Evolutionary conservation across 2,797 vertebrate species (phyloP), one percentile per base, ranked within the genome.

Genomic region (Pantherophis alleghaniensis): DNA sequence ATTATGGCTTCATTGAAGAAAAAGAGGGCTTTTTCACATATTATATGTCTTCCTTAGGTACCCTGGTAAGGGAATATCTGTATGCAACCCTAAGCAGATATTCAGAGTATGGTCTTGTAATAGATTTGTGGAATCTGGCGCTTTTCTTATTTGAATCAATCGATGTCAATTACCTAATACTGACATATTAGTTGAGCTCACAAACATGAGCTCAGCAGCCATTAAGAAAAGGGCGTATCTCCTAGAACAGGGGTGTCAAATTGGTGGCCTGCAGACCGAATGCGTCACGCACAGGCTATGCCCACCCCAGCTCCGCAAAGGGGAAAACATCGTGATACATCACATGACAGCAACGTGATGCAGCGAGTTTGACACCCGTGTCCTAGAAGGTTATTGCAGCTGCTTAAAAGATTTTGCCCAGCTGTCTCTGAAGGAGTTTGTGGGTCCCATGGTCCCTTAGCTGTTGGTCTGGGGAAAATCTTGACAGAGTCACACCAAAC

Each of bases 321-420:
- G 59, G 59, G 7, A 61, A 24, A 60, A 24, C 9, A 22, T 61
- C 1, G 0, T 9, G 9, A 26, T 10, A 26, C 3, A 3, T 61
- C 22, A 61, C 1, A 1, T 61, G 22, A 61, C 9, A 24, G 60
- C 22, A 60, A 3, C 9, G 3, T 61, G 22, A 61, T 10, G 24
- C 0, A 0, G 7, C 9, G 9, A 26, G 24, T 61, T 61, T 61
- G 24, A 26, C 9, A 61, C 13, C 13, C 5, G 0, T 32, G 13
- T 16, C 13, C 14, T 69, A 11, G 74, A 83, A 24, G 74, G 37
- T 47, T 83, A 9, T 5, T 24, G 9, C 9, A 83, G 74, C 20
- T 42, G 1, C 74, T 83, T 11, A 22, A 83, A 11, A 83, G 37
- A 5, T 83, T 83, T 79, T 42, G 5, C n/a, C 13, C 14, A 32